These are phyloP conservation scores for Trichomycterus rosablanca DNA, from an alignment of 2,113 vertebrate species.

Conservation along the genomic window DNA sequence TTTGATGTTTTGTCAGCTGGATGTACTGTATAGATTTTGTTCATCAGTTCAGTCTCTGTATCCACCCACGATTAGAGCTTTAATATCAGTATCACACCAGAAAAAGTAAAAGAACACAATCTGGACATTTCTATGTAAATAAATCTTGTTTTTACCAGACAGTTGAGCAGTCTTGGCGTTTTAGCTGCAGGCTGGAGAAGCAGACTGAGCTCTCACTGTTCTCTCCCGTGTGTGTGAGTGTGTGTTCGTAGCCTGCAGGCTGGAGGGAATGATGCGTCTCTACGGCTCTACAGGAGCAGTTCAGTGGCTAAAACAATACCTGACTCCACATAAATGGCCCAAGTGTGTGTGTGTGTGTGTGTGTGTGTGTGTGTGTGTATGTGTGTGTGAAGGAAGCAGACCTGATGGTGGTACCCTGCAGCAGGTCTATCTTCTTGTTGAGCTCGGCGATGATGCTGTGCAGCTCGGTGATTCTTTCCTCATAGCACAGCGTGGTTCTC, in stretches of 20 bases:
- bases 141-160: too few species aligned
- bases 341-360: background rate
- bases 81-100: too few species aligned
- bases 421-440: constrained; percentile 81
- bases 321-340: background rate
- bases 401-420: constrained; percentile 80
- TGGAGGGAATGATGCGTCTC: background rate
- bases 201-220: background rate
- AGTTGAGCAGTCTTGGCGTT: too few species aligned
- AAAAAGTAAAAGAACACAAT: too few species aligned
- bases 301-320: background rate
- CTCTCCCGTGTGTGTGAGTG: background rate
- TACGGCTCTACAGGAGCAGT: background rate
- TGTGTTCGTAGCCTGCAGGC: background rate
- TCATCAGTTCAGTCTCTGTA: too few species aligned
- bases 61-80: too few species aligned
- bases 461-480: constrained; percentile 82
- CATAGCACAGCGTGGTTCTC: constrained; percentile 72
- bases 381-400: constrained; percentile 13
- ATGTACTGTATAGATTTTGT: too few species aligned
- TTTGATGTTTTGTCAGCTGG: too few species aligned
- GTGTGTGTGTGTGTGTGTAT: constrained; percentile 12
- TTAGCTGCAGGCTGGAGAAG: background rate
- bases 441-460: constrained; percentile 84
- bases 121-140: too few species aligned